Base-by-base conservation (phyloP, 1,140 invertebrate species). In the Diorhabda carinulata region DNA sequence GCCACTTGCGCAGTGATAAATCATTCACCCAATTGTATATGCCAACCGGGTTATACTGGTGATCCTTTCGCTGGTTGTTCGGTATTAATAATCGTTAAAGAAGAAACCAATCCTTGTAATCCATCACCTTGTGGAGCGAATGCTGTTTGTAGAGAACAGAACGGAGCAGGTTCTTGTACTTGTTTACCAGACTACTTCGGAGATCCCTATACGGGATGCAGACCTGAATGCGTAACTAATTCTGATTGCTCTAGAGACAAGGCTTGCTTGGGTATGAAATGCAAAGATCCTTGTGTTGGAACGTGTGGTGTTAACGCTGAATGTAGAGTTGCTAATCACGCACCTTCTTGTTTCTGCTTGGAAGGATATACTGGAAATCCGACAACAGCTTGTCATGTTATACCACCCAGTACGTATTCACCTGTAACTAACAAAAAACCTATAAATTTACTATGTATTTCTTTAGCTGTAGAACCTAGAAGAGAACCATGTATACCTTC, bases 251-350 rank as follows among this genome's bases (percentile, higher is more conserved):
- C 88, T 3, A 80, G 79, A 59, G 85, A 87, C 75, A 86, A 86
- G 80, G 86, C 89, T n/a, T 91, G 90, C 72, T 84, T 89, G 43
- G 86, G 86, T 72, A 86, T 87, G 67, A 89, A 88, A 81, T 91
- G 89, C 78, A 84, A 84, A 74, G 86, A 91, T 81, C 89, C 89
- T 59, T 91, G 89, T 77, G 81, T 86, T 42, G 91, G 90, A 41
- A 86, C 86, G 62, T 92, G 92, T 80, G 92, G 92, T 43, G 79
- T 89, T 44, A 90, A 91, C 74, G 88, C 92, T n/a, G 85, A 88
- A 74, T 95, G 92, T 80, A 86, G 87, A 75, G 90, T 93, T 2
- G 84, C 88, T 44, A 92, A 91, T 78, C 92, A 94, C 81, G 87
- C 88, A 61, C 90, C 91, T 56, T 87, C 89, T 72, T 90, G 90